These are phyloP conservation scores for Gracilinanus agilis DNA, from an alignment of 2,113 vertebrate genomes.

Conservation along the genomic window DNA sequence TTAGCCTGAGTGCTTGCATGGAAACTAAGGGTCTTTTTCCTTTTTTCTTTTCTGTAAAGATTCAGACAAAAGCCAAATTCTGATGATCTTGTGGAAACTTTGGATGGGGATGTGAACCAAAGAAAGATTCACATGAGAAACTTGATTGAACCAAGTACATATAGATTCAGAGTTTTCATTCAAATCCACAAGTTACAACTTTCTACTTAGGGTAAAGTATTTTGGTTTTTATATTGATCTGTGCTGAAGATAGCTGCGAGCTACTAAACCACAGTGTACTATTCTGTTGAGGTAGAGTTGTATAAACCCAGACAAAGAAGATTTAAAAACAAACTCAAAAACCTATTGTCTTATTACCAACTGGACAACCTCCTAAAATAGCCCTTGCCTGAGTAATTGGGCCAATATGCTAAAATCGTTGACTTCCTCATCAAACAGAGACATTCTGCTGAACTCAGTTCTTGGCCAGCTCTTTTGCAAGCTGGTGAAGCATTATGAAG, in stretches of 20 bases:
- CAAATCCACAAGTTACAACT: background rate
- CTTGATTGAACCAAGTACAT: background rate
- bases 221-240: background rate
- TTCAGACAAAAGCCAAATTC: background rate
- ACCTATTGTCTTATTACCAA: background rate
- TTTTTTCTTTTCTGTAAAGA: background rate
- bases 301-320: background rate
- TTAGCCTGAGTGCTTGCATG: background rate
- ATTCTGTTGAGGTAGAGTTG: background rate
- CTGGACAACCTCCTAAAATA: background rate
- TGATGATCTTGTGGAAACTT: background rate
- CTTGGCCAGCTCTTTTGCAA: conserved; percentile 61
- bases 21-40: background rate
- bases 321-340: background rate
- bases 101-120: background rate
- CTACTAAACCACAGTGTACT: background rate
- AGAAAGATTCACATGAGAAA: background rate
- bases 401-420: rapidly evolving
- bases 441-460: conserved; percentile 34
- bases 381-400: background rate
- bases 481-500: conserved; percentile 57
- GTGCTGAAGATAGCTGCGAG: background rate
- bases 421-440: conserved; percentile 39
- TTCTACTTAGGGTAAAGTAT: background rate
- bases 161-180: background rate